These are phyloP conservation scores for Drosophila insularis DNA, from an alignment of 1,140 invertebrate species.

Conservation along the genomic window DNA sequence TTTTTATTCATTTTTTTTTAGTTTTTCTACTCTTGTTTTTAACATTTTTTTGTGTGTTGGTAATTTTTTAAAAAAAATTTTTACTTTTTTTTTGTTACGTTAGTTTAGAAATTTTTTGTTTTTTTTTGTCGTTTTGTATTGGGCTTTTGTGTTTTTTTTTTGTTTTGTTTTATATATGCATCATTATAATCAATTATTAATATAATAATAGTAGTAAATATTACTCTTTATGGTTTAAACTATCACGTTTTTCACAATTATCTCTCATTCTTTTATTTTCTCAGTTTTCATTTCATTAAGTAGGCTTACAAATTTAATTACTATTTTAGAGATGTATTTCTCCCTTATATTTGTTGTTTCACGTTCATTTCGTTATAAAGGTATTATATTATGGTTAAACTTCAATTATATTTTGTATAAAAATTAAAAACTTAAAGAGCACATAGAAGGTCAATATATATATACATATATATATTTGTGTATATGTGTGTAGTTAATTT, in stretches of 20 bases:
- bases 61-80: slow-evolving; percentile 71
- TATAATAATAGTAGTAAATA: slow-evolving; percentile 81
- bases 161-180: slow-evolving; percentile 54
- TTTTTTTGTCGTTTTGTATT: slow-evolving; percentile 45
- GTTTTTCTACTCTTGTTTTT: slow-evolving; percentile 80
- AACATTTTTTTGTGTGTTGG: slow-evolving; percentile 75
- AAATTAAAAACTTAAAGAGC: slow-evolving; percentile 68
- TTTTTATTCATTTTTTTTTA: slow-evolving; percentile 81
- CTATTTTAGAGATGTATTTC: slow-evolving; percentile 33
- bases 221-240: slow-evolving; percentile 81
- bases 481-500: slow-evolving; percentile 33
- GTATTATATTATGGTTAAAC: slow-evolving; percentile 43
- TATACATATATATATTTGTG: slow-evolving; percentile 27
- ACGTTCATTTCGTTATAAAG: slow-evolving; percentile 44
- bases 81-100: slow-evolving; percentile 74
- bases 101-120: slow-evolving; percentile 70
- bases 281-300: slow-evolving; percentile 61
- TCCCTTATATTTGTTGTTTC: slow-evolving; percentile 36
- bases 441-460: slow-evolving; percentile 41
- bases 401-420: slow-evolving; percentile 54
- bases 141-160: not conserved
- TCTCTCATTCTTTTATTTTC: slow-evolving; percentile 56
- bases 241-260: slow-evolving; percentile 80
- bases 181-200: slow-evolving; percentile 78
- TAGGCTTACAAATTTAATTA: slow-evolving; percentile 72